phyloP scores from a whole-genome alignment of 1,140 invertebrate species.

The Macrobrachium rosenbergii region DNA sequence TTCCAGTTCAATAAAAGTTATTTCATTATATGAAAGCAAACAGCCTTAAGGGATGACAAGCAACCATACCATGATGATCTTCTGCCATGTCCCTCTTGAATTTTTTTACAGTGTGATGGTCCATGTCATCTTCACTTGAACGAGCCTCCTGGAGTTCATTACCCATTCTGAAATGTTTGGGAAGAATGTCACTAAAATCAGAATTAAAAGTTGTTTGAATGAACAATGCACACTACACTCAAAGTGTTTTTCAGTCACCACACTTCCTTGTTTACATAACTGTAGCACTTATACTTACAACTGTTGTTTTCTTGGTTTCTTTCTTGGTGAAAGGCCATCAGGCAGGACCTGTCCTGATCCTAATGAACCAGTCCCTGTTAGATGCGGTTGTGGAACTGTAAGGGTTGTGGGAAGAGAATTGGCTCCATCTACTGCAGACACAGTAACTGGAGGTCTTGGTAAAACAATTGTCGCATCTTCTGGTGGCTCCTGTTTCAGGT shows the following conservation, averaged over 20 bases:
- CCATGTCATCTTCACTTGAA: slow-evolving; percentile 78
- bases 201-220: neutral
- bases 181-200: neutral
- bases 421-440: slow-evolving; percentile 16
- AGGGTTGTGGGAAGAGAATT: slow-evolving; percentile 13
- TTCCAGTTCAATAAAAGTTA: too few relatives aligned
- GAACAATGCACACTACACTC: too few relatives aligned
- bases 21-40: too few relatives aligned
- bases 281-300: slow-evolving; percentile 72
- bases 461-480: slow-evolving; percentile 43
- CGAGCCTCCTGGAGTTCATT: slow-evolving; percentile 78
- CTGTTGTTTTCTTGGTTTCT: slow-evolving; percentile 83
- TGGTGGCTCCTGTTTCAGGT: slow-evolving; percentile 54
- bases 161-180: slow-evolving; percentile 73
- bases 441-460: slow-evolving; percentile 20
- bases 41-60: too few relatives aligned
- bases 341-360: slow-evolving; percentile 64
- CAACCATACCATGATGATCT: slow-evolving; percentile 42
- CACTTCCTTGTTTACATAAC: neutral
- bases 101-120: slow-evolving; percentile 77
- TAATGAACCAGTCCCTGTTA: slow-evolving; percentile 38
- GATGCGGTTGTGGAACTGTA: slow-evolving; percentile 37
- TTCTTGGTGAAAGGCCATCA: slow-evolving; percentile 80
- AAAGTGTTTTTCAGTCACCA: neutral
- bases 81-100: slow-evolving; percentile 73